Evolutionary conservation across 1,140 invertebrate genomes (phyloP), one percentile per base, ranked within the genome.

Genomic region (Drosophila triauraria): DNA sequence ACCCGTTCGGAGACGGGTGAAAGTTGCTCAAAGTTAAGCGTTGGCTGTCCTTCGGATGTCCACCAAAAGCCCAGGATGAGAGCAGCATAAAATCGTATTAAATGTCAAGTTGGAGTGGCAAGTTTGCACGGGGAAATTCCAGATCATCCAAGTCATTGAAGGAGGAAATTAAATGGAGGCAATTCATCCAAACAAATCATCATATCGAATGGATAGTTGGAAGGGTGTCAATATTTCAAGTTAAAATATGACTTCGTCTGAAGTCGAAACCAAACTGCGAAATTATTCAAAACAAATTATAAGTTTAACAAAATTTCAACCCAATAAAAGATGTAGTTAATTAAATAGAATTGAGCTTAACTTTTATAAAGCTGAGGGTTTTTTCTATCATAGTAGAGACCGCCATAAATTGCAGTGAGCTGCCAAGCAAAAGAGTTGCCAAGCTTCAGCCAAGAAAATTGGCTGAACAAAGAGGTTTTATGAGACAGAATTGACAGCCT

Each of bases 31-130:
- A 68, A 40, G 35, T 42, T 40, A 32, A 32, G 44, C 44, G 27
- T 54, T 25, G 23, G 40, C 40, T 15, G 40, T 46, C 30, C 44
- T 40, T 8, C 62, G 15, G 47, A 38, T 38, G 62, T 30, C 40
- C 32, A n/a, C 44, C 35, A 68, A 32, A 67, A 54, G 17, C 32
- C 32, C 42, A 35, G 25, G 27, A 43, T 46, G 44, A 53, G 15
- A 35, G 53, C 12, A 40, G n/a, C 42, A 75, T 46, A 59, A 38
- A 76, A 67, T 42, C 48, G 27, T 54, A 53, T 77, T 51, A 63
- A 75, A 47, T 62, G 58, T 17, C 62, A 47, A 63, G 20, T 62
- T 20, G n/a, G 32, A 46, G 58, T 65, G 42, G 42, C 32, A 30
- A 44, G 57, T 61, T 64, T 62, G 59, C 62, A 15, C 38, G 27